Evolutionary conservation across 2,113 vertebrate genomes (phyloP), one percentile per base, ranked within the genome.

Genomic region (Naja naja): DNA sequence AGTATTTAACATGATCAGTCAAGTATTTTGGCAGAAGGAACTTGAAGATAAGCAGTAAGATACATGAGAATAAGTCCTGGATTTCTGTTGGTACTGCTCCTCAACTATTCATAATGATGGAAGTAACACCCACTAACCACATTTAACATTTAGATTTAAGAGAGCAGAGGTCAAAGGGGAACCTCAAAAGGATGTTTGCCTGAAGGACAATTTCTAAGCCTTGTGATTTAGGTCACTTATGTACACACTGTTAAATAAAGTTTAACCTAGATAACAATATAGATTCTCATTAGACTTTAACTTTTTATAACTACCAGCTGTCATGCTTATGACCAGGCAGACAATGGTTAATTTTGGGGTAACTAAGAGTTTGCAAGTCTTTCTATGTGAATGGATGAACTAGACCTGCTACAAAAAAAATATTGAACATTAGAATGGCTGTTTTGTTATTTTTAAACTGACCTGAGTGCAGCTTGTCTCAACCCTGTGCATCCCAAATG

Each of bases 401-500:
- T 93, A 93, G 47, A 95, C 88, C 52, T 0, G 0, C 18, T 43
- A 34, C 94, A 93, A 93, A 92, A 90, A 94, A 93, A 90, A 88
- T 95, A 87, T 43, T 96, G 91, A 87, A 91, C 52, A 94, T 94
- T 0, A 0, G 93, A 95, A 95, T 60, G 49, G 91, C 93, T 90
- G 92, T 27, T 90, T 49, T 92, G 93, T 53, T 92, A 92, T 87
- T 91, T 91, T 58, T 95, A 90, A 92, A 97, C 98, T 96, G 96
- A 99, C 99, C 99, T 99, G 98, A 96, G 98, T 98, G 97, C 99
- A 99, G 96, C 98, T 98, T 10, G 98, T 97, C 97, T 99, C 99
- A 94, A 99, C 97, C 94, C 99, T 97, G 97, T 99, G 99, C 98
- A 99, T 99, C 91, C 99, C 99, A 0, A 98, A 98, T 92, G 99